Evolutionary conservation across 2,888 invertebrate genomes (phyloP), one percentile per base, ranked within the genome.

Genomic region (Scelioninae gen. 1): DNA sequence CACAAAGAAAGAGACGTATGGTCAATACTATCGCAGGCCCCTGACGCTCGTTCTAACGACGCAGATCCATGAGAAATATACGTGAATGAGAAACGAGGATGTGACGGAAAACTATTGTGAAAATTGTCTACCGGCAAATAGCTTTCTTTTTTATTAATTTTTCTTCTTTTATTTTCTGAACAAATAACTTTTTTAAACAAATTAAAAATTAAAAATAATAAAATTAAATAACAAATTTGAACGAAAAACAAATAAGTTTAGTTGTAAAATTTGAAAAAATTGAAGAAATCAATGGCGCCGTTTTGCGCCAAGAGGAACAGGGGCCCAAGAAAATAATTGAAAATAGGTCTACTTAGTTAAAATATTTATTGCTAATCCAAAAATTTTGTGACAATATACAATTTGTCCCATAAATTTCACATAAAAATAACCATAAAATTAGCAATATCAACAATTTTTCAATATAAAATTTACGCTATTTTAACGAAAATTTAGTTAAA

Each of bases 1-100:
- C 65, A 65, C 56, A 63, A 75, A 75, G 75, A 66, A 49, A 75
- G 74, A 56, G 65, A 75, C 63, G 74, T n/a, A 75, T 65, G 49
- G 74, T 75, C 74, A 75, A 75, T 75, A 75, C 51, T 47, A 65
- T 66, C 49, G 31, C 55, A 58, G 38, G 49, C 16, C 40, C 16
- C 34, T 49, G 56, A 38, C 65, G 65, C 65, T 56, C 8, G 56
- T 65, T 23, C n/a, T 56, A 74, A 74, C 47, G 56, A 74, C 65
- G 45, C 74, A 45, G 45, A 53, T 47, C 56, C 53, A 56, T 38
- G 53, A 38, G 56, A 71, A 38, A 34, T 47, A 47, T 23, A 63
- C 16, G 47, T 47, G 38, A 63, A 56, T 51, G 53, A 23, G 32
- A 68, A 51, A 38, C 3, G 53, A 40, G 45, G 60, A 45, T 60